Evolutionary conservation across 2,888 invertebrate species (phyloP).

Genomic region (Anodontia alba): DNA sequence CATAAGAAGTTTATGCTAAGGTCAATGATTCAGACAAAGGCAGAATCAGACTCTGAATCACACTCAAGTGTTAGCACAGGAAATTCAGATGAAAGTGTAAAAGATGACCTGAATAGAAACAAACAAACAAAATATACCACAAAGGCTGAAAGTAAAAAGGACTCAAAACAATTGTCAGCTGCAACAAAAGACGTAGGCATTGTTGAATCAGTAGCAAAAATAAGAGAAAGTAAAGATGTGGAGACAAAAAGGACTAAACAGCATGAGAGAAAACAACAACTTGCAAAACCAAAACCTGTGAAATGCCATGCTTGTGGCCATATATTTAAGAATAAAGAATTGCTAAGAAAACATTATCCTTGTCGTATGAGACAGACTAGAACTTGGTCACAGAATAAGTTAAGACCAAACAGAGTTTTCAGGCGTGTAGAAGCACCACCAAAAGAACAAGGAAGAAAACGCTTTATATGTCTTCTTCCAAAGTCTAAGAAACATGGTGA

Average conservation of each 20-base stretch:
- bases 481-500: conserved; percentile 41
- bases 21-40: conserved; percentile 35
- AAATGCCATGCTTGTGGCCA: conserved; percentile 66
- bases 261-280: neutral
- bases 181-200: neutral
- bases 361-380: conserved; percentile 67
- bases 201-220: neutral
- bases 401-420: conserved; percentile 61
- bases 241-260: neutral
- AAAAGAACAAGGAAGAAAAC: conserved; percentile 18
- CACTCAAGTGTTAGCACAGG: neutral
- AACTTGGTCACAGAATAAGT: conserved; percentile 66
- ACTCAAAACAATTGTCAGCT: neutral
- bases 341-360: conserved; percentile 66
- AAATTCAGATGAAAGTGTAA: neutral
- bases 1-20: conserved; percentile 47
- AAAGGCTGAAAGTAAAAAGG: too few relatives aligned
- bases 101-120: neutral
- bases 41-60: conserved; percentile 4
- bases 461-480: conserved; percentile 46
- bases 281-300: conserved; percentile 44
- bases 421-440: conserved; percentile 19
- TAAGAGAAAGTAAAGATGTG: neutral
- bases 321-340: conserved; percentile 58
- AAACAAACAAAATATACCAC: neutral